phyloP scores from a whole-genome alignment of 2,888 invertebrate species.

The Acrobasis suavella region DNA sequence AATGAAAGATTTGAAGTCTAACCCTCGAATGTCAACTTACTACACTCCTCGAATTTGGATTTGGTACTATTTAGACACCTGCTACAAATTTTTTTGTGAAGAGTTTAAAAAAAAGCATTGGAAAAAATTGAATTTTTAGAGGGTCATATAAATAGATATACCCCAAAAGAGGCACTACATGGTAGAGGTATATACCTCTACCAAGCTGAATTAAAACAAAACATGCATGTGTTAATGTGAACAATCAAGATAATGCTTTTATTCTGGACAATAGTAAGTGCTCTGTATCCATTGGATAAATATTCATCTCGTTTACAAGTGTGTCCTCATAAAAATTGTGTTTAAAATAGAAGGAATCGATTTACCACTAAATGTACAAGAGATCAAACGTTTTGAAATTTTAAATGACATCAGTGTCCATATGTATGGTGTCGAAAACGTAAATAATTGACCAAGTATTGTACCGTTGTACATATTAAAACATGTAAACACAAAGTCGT shows the following conservation, averaged over 20 bases:
- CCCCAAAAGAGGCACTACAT: too few species aligned
- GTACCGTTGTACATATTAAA: too few species aligned
- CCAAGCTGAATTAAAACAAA: background rate
- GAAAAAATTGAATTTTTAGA: too few species aligned
- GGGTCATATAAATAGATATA: too few species aligned
- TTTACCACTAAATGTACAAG: background rate
- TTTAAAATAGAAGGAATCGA: background rate
- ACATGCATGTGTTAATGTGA: background rate
- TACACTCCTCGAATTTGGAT: too few species aligned
- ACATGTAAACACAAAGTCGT: too few species aligned
- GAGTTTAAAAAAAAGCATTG: too few species aligned
- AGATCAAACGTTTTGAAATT: background rate
- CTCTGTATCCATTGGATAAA: background rate
- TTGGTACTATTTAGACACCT: too few species aligned
- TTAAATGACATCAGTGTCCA: background rate
- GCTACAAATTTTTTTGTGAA: too few species aligned
- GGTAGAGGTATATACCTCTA: too few species aligned
- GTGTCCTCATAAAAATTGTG: background rate
- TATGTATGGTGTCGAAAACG: background rate
- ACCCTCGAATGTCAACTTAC: too few species aligned
- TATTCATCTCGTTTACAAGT: background rate
- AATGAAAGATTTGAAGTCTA: too few species aligned
- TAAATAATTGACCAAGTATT: background rate
- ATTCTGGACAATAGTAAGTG: background rate
- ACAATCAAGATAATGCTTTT: background rate